These are phyloP conservation scores for Chymomyza amoena DNA, from an alignment of 2,888 invertebrate species.

Conservation along the genomic window DNA sequence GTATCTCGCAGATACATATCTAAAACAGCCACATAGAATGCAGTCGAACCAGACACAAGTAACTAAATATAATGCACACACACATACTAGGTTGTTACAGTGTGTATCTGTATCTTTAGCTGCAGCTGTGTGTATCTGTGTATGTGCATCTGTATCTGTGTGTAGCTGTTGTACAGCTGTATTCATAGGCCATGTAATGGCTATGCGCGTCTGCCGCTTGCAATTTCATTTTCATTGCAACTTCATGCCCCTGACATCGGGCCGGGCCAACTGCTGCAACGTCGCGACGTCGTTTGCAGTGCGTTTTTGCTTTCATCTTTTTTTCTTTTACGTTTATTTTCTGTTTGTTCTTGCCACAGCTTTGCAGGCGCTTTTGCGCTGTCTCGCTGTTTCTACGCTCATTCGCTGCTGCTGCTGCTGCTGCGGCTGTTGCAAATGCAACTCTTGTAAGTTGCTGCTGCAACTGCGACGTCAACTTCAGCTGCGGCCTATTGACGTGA, in stretches of 20 bases:
- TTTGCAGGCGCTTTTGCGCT: constrained; percentile 32
- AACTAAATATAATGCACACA: constrained; percentile 61
- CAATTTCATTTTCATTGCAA: constrained; percentile 70
- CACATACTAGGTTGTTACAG: constrained; percentile 18
- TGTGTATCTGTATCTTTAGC: constrained; percentile 24
- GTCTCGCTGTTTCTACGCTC: constrained; percentile 61
- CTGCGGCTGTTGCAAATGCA: not conserved
- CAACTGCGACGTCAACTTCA: constrained; percentile 40
- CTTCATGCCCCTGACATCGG: constrained; percentile 70
- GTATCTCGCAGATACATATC: constrained; percentile 64
- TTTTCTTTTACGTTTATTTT: constrained; percentile 6
- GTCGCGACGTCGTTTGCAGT: constrained; percentile 12
- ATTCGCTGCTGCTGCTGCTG: constrained; percentile 23
- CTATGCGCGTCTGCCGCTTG: constrained; percentile 43
- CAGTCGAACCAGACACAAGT: constrained; percentile 63
- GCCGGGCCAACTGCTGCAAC: constrained; percentile 40
- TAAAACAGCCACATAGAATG: constrained; percentile 61
- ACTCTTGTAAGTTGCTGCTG: constrained; percentile 61
- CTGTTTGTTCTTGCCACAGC: constrained; percentile 7
- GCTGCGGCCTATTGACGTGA: constrained; percentile 52
- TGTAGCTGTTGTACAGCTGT: not conserved
- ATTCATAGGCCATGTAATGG: not conserved
- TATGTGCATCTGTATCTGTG: constrained; percentile 48
- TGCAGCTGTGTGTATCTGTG: constrained; percentile 25
- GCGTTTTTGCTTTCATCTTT: constrained; percentile 24